Evolutionary conservation across 2,113 vertebrate species (phyloP).

Genomic region (Megatriorchis doriae): DNA sequence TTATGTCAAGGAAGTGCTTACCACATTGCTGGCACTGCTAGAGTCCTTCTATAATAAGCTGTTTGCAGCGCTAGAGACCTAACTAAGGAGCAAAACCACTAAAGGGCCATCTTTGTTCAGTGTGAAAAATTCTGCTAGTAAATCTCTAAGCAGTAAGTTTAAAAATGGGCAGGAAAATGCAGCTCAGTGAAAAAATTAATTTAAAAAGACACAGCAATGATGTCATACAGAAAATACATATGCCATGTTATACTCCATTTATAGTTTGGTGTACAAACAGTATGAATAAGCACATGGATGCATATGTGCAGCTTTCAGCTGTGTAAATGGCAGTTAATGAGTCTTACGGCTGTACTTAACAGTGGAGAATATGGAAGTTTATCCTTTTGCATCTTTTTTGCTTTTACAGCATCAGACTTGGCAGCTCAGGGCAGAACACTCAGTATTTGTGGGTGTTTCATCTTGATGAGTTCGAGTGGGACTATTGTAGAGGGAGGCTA

Average conservation of each 20-base stretch:
- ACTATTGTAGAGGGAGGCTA: not conserved
- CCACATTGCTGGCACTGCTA: not conserved
- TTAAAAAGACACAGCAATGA: not conserved
- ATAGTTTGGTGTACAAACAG: not conserved
- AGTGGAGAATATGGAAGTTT: not conserved
- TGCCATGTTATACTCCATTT: not conserved
- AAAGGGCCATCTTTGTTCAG: not conserved
- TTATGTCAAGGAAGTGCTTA: not conserved
- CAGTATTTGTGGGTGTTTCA: conserved; percentile 5
- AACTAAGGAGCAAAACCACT: not conserved
- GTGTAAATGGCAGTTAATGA: not conserved
- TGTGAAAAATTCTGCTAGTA: not conserved
- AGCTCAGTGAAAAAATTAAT: not conserved
- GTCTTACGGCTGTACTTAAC: not conserved
- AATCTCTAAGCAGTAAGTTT: not conserved
- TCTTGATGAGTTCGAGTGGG: not conserved
- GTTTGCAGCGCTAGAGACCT: not conserved
- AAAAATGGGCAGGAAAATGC: not conserved
- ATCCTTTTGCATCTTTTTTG: not conserved
- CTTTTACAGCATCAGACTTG: not conserved
- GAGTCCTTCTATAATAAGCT: not conserved
- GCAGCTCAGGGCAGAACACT: not conserved
- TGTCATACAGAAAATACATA: not conserved
- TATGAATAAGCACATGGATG: not conserved
- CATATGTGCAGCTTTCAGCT: not conserved